Base-by-base conservation (phyloP, 1,140 invertebrate species). In the Philotrypesis tridentata region DNA sequence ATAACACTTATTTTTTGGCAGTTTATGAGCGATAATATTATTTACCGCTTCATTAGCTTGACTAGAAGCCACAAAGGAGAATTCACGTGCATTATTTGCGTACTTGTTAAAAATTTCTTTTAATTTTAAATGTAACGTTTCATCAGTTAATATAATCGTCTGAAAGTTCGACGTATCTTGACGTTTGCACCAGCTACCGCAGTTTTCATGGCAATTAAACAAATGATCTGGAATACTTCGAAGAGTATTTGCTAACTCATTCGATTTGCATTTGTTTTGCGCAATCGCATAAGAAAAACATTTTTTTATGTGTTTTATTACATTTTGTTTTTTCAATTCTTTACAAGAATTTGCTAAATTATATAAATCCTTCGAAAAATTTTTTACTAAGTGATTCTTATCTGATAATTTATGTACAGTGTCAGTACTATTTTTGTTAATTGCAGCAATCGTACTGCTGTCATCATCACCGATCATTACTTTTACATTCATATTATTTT, bases 71-170 rank as follows among this genome's bases (percentile, higher is more conserved):
- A n/a, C n/a, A n/a, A n/a, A 27, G 11, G 14, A n/a, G 4, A 65
- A 85, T 78, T 83, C 70, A 37, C 55, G 0, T 21, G 76, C 80
- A 43, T 82, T 85, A 37, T 75, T 25, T 60, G 84, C 75, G 43
- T 79, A 79, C 67, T 79, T 83, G n/a, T 75, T 65, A 48, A 85
- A 82, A 27, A n/a, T n/a, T n/a, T n/a, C n/a, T n/a, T n/a, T n/a
- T n/a, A n/a, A n/a, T n/a, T n/a, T n/a, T n/a, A n/a, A n/a, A n/a
- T n/a, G n/a, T n/a, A n/a, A n/a, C n/a, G n/a, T n/a, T n/a, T n/a
- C n/a, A n/a, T n/a, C n/a, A 82, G 48, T 29, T 79, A 60, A 40
- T 67, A 71, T 25, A 83, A 70, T 8, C 40, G 14, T 37, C 72
- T 60, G 68, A 79, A 82, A 85, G 65, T 23, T n/a, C 9, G 37